Evolutionary conservation across 2,797 vertebrate genomes (phyloP), one percentile per base, ranked within the genome.

Genomic region (Petrocephalus schoutedeni): DNA sequence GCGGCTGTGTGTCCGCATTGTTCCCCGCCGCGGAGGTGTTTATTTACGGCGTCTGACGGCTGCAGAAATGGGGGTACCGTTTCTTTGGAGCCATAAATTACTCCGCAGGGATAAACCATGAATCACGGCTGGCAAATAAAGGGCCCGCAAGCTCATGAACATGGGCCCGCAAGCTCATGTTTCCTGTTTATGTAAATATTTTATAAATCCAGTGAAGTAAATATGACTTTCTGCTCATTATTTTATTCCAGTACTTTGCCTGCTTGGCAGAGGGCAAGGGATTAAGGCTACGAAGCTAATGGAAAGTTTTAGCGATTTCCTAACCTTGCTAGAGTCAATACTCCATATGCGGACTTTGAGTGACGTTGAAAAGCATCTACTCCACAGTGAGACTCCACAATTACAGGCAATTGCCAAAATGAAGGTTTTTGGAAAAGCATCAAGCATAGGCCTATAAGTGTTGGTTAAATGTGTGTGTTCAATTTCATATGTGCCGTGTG

Each of bases 31-130:
- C 90, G 88, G 90, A 90, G 91, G 74, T 92, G 89, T 91, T 90
- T 89, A 84, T 89, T 71, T 92, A 93, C 91, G 88, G 88, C 93
- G 91, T 92, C 91, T 77, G 88, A 91, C 89, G 90, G 3, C 86
- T 23, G 23, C 58, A 54, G 59, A 82, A 89, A 87, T 86, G 88
- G 85, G 32, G 58, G 28, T 49, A 16, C n/a, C 1, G 21, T 23
- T 87, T 71, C 36, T 53, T 10, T 4, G 8, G 41, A 64, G 59
- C 23, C 41, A 23, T n/a, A 61, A 64, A 49, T 61, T 64, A 49
- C 85, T 64, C 58, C 21, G 19, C 57, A 1, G 58, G 2, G 32
- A 32, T 49, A 41, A 49, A 49, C 36, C 8, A 36, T 57, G 28
- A 19, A 54, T 83, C 51, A 21, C 32, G 41, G 4, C 32, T 8